These are phyloP conservation scores for Hippopotamus amphibius DNA, from an alignment of 2,113 vertebrate species.

Conservation along the genomic window DNA sequence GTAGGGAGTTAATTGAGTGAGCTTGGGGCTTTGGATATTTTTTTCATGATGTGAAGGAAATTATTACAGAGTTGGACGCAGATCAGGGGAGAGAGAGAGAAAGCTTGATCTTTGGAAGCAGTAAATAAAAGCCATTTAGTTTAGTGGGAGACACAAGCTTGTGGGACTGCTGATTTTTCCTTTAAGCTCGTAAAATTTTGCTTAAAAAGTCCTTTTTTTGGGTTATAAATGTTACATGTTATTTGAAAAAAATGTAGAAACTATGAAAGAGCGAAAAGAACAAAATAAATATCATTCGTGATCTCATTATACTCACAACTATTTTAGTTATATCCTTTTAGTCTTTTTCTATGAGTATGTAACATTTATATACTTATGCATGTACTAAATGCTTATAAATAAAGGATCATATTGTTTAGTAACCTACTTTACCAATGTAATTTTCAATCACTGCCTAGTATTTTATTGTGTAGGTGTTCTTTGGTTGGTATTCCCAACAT, in stretches of 20 bases:
- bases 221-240: background rate
- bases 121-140: conserved; percentile 31
- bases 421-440: background rate
- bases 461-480: background rate
- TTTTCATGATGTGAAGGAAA: conserved; percentile 66
- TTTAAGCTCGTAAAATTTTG: conserved; percentile 26
- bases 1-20: conserved; percentile 71
- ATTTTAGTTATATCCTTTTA: background rate
- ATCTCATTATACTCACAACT: background rate
- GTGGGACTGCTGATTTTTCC: background rate
- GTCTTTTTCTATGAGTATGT: background rate
- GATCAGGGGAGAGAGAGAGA: background rate
- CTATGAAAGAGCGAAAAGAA: background rate
- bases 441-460: background rate
- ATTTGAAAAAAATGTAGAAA: conserved; percentile 44
- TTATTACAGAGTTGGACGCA: conserved; percentile 45
- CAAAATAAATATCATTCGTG: background rate
- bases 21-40: conserved; percentile 54
- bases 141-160: conserved; percentile 15
- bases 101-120: background rate
- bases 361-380: background rate
- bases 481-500: background rate
- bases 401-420: background rate
- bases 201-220: background rate
- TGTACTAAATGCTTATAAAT: background rate